phyloP scores from a whole-genome alignment of 2,888 invertebrate species.

The Lasioglossum malachurum region DNA sequence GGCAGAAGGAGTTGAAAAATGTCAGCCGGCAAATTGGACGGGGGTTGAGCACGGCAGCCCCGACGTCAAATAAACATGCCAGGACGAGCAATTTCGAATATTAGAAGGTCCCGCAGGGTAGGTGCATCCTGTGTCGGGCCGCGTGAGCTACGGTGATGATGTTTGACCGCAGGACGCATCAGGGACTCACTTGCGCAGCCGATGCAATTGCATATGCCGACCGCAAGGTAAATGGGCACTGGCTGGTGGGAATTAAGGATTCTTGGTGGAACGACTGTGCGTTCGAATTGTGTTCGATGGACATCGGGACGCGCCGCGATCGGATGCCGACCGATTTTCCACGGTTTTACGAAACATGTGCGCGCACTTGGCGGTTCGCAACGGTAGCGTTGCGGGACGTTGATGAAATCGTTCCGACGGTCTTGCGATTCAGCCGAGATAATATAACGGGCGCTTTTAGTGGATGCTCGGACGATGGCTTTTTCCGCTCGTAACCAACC shows the following conservation, averaged over 20 bases:
- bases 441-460: constrained; percentile 37
- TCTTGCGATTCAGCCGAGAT: constrained; percentile 21
- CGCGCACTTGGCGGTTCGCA: neutral
- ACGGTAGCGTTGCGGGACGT: constrained; percentile 19
- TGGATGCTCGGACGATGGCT: constrained; percentile 3
- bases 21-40: constrained; percentile 80
- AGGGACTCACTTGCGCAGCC: constrained; percentile 72
- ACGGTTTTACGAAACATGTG: constrained; percentile 23
- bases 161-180: constrained; percentile 81
- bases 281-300: constrained; percentile 25
- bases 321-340: constrained; percentile 23
- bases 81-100: constrained; percentile 82
- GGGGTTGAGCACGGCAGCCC: constrained; percentile 79
- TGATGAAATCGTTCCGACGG: constrained; percentile 41
- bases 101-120: constrained; percentile 80
- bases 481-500: constrained; percentile 31
- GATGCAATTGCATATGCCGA: constrained; percentile 77
- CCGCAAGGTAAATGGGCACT: constrained; percentile 77
- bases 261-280: constrained; percentile 44
- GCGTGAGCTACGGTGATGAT: constrained; percentile 84
- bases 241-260: constrained; percentile 74
- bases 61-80: constrained; percentile 84
- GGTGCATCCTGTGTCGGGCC: constrained; percentile 80
- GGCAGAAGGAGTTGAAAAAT: constrained; percentile 73
- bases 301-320: neutral